These are phyloP conservation scores for Drosophila sordidula DNA, from an alignment of 2,888 invertebrate genomes.

Conservation along the genomic window DNA sequence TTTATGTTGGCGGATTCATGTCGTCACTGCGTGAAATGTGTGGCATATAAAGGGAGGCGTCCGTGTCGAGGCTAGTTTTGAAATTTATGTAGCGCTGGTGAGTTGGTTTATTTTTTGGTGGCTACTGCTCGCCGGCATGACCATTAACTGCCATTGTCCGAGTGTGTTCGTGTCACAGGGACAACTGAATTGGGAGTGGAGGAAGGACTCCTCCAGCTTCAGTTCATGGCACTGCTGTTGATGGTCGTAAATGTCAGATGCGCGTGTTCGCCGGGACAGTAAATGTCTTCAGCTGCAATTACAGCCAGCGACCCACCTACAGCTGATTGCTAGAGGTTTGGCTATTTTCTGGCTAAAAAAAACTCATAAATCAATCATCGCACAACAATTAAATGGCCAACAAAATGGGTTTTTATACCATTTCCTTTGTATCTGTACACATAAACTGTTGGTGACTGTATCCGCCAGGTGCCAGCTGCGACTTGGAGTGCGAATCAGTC, in stretches of 20 bases:
- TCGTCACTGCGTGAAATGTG: slow-evolving; percentile 82
- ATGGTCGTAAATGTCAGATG: slow-evolving; percentile 82
- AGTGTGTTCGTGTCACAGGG: slow-evolving; percentile 71
- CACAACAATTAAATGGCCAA: slow-evolving; percentile 61
- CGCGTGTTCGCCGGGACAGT: slow-evolving; percentile 70
- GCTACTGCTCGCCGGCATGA: slow-evolving; percentile 63
- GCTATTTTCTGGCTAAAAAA: slow-evolving; percentile 35
- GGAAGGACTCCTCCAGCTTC: slow-evolving; percentile 18
- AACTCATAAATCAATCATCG: slow-evolving; percentile 64
- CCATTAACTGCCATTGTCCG: slow-evolving; percentile 74
- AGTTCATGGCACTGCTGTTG: slow-evolving; percentile 60
- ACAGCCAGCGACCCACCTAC: slow-evolving; percentile 42
- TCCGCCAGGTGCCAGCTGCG: slow-evolving; percentile 31
- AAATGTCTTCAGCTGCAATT: slow-evolving; percentile 83
- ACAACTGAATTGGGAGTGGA: slow-evolving; percentile 27
- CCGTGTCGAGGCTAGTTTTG: slow-evolving; percentile 70
- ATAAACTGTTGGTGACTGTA: slow-evolving; percentile 31
- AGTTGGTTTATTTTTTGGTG: slow-evolving; percentile 75
- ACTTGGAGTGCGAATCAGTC: slow-evolving; percentile 41
- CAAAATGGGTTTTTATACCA: not conserved
- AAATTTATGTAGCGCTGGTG: slow-evolving; percentile 80
- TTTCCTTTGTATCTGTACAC: not conserved
- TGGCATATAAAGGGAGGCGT: slow-evolving; percentile 64
- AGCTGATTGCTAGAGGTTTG: slow-evolving; percentile 18
- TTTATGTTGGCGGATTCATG: slow-evolving; percentile 80